Base-by-base conservation (phyloP, 2,888 invertebrate genomes). In the Eustalomyia histrio region DNA sequence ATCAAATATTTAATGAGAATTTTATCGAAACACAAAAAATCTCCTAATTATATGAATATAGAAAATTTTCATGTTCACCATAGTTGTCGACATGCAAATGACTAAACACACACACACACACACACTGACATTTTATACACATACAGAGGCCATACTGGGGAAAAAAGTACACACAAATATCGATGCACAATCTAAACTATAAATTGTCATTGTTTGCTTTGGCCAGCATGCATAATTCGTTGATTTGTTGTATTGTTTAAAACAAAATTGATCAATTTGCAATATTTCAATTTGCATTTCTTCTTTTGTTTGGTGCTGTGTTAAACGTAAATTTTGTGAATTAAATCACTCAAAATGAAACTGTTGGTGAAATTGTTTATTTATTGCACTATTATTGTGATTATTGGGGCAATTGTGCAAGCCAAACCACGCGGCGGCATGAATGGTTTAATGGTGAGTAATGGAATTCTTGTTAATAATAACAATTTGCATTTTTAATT, bases 1-100 rank as follows among this genome's bases (percentile, higher is more conserved):
- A 76, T 65, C 76, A 76, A 71, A 76, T 76, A 71, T 76, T 76
- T 53, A 71, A 71, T 53, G 43, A 43, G 64, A 64, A 76, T 76
- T 76, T 76, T 47, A 76, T 71, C 69, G 71, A 68, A 21, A n/a
- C n/a, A n/a, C n/a, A 58, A 64, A 69, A 76, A 55, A 21, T 29
- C 29, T 29, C 3, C 3, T 29, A 29, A 29, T 29, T 29, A 29
- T 3, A 55, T 10, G n/a, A 24, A 55, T 14, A n/a, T 47, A 47
- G 43, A n/a, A 47, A 14, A 47, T n/a, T 47, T 10, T n/a, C 43
- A 47, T 47, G 43, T 14, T 47, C n/a, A n/a, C 5, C n/a, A 5
- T n/a, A n/a, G 29, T 29, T 29, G 7, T 29, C n/a, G 2, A 6
- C 43, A 55, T 21, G 7, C 21, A 21, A 55, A 55, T 7, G 24